Evolutionary conservation across 1,140 invertebrate genomes (phyloP), one percentile per base, ranked within the genome.

Genomic region (Vanessa atalanta): DNA sequence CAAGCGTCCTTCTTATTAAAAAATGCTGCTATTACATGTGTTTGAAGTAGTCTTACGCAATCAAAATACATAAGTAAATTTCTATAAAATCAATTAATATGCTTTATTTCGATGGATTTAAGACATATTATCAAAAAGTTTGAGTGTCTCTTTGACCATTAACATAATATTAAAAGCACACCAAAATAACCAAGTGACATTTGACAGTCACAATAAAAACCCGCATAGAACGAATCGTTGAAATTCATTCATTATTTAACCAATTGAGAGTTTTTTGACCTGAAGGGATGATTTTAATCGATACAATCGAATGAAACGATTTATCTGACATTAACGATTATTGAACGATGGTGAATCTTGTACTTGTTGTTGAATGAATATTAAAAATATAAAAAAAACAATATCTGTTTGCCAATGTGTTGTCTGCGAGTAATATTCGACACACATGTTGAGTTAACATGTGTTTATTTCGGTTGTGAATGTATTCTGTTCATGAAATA

Each of bases 181-280:
- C n/a, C 4, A 53, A 53, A 16, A 53, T 16, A 16, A 5, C 51
- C 15, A 53, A 53, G 48, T 63, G 65, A 67, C 68, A 70, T 70
- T 72, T 67, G 73, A 75, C 72, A 72, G 65, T 75, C 7, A 74
- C 67, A 75, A 82, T 79, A 79, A 77, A 80, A 84, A 83, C 87
- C 87, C 87, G 87, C 85, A 88, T 88, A 65, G 47, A 12, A 66
- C 48, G 48, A 65, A 63, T 70, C 65, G 75, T 80, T 83, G 79
- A 81, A 85, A 83, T 86, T 82, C 79, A 66, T 82, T 80, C 79
- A 87, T 86, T 83, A 80, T 75, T 72, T 69, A 50, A 80, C 76
- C 86, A 88, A 88, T 87, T 88, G 87, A 86, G 77, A 82, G 85
- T 82, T 88, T 84, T 80, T 86, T 84, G 87, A 87, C 82, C 87